Base-by-base conservation (phyloP, 2,113 vertebrate species). In the Xenopus laevis region DNA sequence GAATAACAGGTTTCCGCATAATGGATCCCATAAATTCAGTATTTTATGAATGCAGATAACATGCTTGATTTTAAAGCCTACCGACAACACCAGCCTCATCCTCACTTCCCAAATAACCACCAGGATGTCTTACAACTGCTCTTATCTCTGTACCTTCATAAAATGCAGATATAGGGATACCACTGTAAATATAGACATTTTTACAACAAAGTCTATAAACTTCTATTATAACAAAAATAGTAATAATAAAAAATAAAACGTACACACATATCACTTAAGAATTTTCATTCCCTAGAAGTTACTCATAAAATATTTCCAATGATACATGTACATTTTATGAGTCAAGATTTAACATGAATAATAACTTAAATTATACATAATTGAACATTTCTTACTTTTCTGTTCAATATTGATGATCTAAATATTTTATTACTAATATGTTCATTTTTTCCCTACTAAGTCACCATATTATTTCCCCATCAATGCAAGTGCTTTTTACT, bases 391-490 rank as follows among this genome's bases (percentile, higher is more conserved):
- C 83, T 82, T 72, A 84, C 74, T 82, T 80, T 79, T 79, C 76
- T 78, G 79, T 81, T 68, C 69, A 81, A 82, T 86, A 86, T 79
- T 82, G 82, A 86, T 81, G 79, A 80, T 79, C 82, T 91, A 84
- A 90, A 83, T 89, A 83, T 85, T 87, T 88, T 69, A 88, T 85
- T 79, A 79, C 72, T 79, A 79, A 74, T 82, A 83, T 82, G 84
- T 85, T 86, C 80, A 70, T 82, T 85, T 86, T 81, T 86, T 81
- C 58, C 15, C 64, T 64, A 50, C 61, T 70, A 84, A 80, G 79
- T 33, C 71, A 78, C 74, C 52, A 79, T 78, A 70, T 84, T 79
- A 84, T 83, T 87, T 82, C 74, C 79, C 58, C 55, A 68, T 84
- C 78, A 82, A 74, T 74, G 81, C 67, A 55, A 21, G 47, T 76